Conservation (phyloP, 2,113 vertebrate species). For the Phasianus colchicus region DNA sequence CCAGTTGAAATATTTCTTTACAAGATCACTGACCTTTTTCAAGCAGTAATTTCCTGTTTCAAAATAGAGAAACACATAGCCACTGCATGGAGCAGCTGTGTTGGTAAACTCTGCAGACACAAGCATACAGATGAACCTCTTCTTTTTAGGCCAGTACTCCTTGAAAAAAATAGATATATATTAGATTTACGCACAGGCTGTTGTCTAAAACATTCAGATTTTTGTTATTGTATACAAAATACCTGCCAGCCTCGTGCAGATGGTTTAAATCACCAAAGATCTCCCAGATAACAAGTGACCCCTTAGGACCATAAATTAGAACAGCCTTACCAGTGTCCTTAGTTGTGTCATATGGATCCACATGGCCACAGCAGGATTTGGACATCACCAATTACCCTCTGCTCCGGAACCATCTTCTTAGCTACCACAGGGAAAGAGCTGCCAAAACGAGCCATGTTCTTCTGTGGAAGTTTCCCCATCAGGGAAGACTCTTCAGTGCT, state of each 20-base stretch:
- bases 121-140: fast-evolving
- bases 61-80: background rate
- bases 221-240: background rate
- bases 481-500: background rate
- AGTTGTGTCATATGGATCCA: background rate
- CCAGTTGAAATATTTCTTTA: background rate
- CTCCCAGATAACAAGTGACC: background rate
- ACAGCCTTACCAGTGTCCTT: background rate
- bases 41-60: background rate
- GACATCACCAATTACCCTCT: fast-evolving
- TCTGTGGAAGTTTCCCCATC: background rate
- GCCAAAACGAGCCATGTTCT: background rate
- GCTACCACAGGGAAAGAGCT: background rate
- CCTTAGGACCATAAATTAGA: too few species aligned
- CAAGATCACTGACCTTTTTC: background rate
- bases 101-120: background rate
- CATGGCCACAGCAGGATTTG: background rate
- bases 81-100: background rate
- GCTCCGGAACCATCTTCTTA: background rate
- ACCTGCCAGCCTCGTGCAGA: background rate
- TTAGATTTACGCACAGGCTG: background rate
- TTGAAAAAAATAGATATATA: background rate
- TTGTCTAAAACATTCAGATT: background rate
- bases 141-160: background rate
- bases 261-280: background rate